Percentiles rank a stretch among this genome's conserved stretches.
Conservation (phyloP, 2,797 vertebrate genomes). For the Lateolabrax maculatus region DNA sequence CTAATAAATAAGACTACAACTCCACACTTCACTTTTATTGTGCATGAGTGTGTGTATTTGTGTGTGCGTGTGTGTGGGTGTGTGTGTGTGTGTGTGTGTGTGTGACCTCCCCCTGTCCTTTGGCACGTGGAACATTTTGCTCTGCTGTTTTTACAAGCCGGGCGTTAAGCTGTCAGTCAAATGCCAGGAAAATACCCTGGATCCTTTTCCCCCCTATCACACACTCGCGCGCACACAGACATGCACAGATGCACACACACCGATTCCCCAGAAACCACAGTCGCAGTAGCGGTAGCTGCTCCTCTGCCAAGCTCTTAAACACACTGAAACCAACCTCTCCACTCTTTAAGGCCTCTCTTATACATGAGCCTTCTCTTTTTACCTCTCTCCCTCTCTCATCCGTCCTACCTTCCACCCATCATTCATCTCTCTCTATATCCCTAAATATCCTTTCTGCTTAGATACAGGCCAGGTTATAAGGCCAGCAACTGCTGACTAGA, state of each 20-base stretch:
- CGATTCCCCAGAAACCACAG: constrained; percentile 72
- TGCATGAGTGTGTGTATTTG: constrained; percentile 30
- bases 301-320: constrained; percentile 78
- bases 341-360: constrained; percentile 67
- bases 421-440: constrained; percentile 65
- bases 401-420: constrained; percentile 61
- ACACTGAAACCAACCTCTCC: constrained; percentile 71
- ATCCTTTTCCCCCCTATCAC: constrained; percentile 59
- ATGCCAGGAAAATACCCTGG: constrained; percentile 78
- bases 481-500: constrained; percentile 68
- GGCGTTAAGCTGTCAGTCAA: constrained; percentile 81
- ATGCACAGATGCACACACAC: constrained; percentile 32
- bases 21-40: constrained; percentile 67
- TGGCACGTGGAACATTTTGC: constrained; percentile 80
- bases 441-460: constrained; percentile 80
- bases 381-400: constrained; percentile 53
- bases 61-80: constrained; percentile 13
- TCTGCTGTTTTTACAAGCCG: constrained; percentile 80
- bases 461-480: constrained; percentile 70
- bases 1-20: constrained; percentile 73
- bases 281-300: constrained; percentile 60
- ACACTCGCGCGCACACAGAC: constrained; percentile 27
- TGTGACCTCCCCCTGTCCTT: constrained; percentile 66
- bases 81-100: constrained; percentile 31
- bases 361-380: constrained; percentile 73